phyloP scores from a whole-genome alignment of 2,113 vertebrate genomes.

The Amazona vittata region DNA sequence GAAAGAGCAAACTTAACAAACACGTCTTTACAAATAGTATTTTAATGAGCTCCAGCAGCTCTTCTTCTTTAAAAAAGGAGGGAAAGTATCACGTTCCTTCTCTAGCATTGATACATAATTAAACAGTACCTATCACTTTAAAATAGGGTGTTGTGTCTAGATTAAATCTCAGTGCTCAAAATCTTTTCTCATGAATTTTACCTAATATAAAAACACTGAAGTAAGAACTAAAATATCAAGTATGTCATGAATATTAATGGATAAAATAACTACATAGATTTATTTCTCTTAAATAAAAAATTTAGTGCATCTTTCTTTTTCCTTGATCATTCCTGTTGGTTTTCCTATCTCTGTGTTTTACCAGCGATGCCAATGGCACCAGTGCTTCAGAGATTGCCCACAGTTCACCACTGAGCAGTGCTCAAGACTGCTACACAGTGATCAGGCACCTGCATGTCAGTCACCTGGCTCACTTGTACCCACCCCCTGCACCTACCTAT shows the following conservation, averaged over 20 bases:
- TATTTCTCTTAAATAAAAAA: constrained; percentile 60
- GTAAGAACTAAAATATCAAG: constrained; percentile 55
- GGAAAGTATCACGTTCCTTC: constrained; percentile 36
- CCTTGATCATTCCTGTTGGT: constrained; percentile 57
- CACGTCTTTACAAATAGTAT: constrained; percentile 1
- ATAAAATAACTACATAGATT: constrained; percentile 59
- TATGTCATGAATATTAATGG: constrained; percentile 54
- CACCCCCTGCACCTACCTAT: constrained; percentile 25
- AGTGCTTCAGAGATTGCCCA: constrained; percentile 25
- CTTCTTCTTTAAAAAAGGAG: constrained; percentile 14
- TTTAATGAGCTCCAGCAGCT: constrained; percentile 59
- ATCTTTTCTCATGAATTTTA: neutral
- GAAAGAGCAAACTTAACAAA: constrained; percentile 31
- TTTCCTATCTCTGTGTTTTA: constrained; percentile 53
- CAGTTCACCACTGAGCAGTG: constrained; percentile 12
- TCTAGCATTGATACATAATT: constrained; percentile 47
- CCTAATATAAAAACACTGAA: constrained; percentile 59
- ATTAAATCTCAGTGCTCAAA: constrained; percentile 56
- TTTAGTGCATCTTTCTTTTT: constrained; percentile 71
- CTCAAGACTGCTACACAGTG: neutral
- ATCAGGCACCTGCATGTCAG: constrained; percentile 52
- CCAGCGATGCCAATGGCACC: constrained; percentile 27
- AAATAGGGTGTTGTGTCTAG: constrained; percentile 41
- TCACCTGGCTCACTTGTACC: neutral
- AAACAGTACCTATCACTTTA: constrained; percentile 60